phyloP scores from a whole-genome alignment of 2,888 invertebrate species.

The Brachyptera risi region DNA sequence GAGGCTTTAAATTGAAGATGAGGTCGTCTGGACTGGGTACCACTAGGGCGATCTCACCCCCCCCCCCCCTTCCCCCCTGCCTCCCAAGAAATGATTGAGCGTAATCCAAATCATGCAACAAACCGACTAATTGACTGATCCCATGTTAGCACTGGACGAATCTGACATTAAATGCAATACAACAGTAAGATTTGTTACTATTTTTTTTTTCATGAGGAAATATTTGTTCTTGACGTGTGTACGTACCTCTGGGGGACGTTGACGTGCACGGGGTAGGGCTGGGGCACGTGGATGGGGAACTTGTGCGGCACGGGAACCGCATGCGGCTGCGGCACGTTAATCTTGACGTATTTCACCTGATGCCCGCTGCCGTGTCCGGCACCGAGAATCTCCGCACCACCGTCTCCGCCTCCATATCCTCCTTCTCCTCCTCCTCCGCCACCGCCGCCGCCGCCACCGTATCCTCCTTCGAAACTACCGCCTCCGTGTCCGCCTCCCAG shows the following conservation, averaged over 20 bases:
- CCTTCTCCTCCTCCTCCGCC: slow-evolving; percentile 31
- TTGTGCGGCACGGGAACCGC: slow-evolving; percentile 57
- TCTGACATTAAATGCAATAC: no score
- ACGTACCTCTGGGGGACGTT: slow-evolving; percentile 65
- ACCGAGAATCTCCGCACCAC: slow-evolving; percentile 41
- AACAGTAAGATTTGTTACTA: no score
- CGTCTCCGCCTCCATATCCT: slow-evolving; percentile 37
- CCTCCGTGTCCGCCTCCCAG: slow-evolving; percentile 1
- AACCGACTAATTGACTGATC: no score
- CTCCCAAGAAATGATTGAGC: no score
- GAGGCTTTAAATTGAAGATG: no score
- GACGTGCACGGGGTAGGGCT: slow-evolving; percentile 64
- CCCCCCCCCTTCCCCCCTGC: no score
- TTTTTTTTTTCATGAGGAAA: no score
- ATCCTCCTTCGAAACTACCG: neutral
- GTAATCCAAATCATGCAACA: no score
- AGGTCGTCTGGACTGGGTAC: no score
- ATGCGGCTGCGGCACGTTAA: slow-evolving; percentile 59
- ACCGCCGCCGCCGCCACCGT: slow-evolving; percentile 25
- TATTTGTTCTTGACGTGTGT: no score
- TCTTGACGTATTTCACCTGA: slow-evolving; percentile 60
- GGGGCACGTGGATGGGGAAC: slow-evolving; percentile 55
- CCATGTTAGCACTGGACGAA: no score
- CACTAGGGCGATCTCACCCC: no score
- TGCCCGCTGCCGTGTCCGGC: slow-evolving; percentile 49